Evolutionary conservation across 2,113 vertebrate genomes (phyloP).

Genomic region (Xiphophorus maculatus): DNA sequence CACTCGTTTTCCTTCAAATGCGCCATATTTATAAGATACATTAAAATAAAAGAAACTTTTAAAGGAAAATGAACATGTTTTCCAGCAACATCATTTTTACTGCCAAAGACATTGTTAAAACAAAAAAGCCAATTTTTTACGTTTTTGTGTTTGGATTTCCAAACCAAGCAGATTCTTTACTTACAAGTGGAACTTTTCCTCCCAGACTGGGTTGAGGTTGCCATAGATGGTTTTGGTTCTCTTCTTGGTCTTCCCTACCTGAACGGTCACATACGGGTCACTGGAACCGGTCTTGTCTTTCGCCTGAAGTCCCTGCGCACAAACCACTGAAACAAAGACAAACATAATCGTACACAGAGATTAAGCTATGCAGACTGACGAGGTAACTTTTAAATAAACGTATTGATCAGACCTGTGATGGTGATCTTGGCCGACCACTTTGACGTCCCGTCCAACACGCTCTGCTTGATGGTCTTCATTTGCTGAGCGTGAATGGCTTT

Average conservation of each 20-base stretch:
- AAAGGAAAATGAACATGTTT: too few relatives aligned
- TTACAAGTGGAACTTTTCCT: slow-evolving; percentile 99
- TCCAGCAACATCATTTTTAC: too few relatives aligned
- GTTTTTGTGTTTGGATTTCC: not conserved
- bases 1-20: too few relatives aligned
- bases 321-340: slow-evolving; percentile 83
- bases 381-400: not conserved
- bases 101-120: too few relatives aligned
- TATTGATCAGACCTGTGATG: slow-evolving; percentile 84
- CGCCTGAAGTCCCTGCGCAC: slow-evolving; percentile 97
- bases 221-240: slow-evolving; percentile 98
- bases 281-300: slow-evolving; percentile 99
- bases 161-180: slow-evolving; percentile 52
- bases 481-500: slow-evolving; percentile 92
- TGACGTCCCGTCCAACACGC: slow-evolving; percentile 96
- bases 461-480: slow-evolving; percentile 98
- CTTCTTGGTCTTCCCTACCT: slow-evolving; percentile 98
- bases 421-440: slow-evolving; percentile 99
- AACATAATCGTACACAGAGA: slow-evolving; percentile 29
- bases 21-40: too few relatives aligned
- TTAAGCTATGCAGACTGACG: not conserved
- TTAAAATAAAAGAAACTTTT: too few relatives aligned
- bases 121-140: not conserved
- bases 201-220: slow-evolving; percentile 97
- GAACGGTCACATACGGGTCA: slow-evolving; percentile 96